Base-by-base conservation (phyloP, 1,140 invertebrate species). In the Zaprionus davidi region DNA sequence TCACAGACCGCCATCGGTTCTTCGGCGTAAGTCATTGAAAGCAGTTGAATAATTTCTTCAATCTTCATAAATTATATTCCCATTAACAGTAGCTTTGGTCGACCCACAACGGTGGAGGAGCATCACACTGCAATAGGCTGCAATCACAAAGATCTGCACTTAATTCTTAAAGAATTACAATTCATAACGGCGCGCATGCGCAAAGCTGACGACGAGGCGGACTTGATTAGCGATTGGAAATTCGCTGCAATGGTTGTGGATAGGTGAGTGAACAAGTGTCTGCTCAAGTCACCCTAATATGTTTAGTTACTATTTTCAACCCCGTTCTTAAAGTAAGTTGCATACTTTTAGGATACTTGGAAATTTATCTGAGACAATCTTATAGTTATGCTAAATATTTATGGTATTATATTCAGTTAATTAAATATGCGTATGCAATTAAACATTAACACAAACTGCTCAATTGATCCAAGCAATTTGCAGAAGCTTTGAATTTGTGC, bases 231-330 rank as follows among this genome's bases (percentile, higher is more conserved):
- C 92, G 99, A 99, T 93, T 99, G 99, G 99, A 99, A 99, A 93
- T 99, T 99, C 93, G 99, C 99, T 63, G 99, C 99, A 76, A 98
- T 99, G 98, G 99, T 99, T 82, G 98, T 99, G 87, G 99, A 99
- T 94, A 95, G 95, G 95, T 96, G 75, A 77, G 46, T 51, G 46
- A 5, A 2, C 41, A 46, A 2, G n/a, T 11, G 31, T 11, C 3
- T n/a, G 41, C 5, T 44, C 15, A 15, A 28, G 28, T 28, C 0
- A 2, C 6, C 6, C 7, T 28, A 28, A 31, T 6, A 31, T 9
- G 6, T 31, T 7, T 31, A 31, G 28, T 31, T 31, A 7, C 28
- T 9, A 34, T 11, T 34, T 3, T 11, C 31, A 34, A 11, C 9
- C 31, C 9, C 9, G 31, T 11, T 11, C 0, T 11, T 0, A 3